Evolutionary conservation across 1,140 invertebrate species (phyloP), one percentile per base, ranked within the genome.

Genomic region (Euschistus heros): DNA sequence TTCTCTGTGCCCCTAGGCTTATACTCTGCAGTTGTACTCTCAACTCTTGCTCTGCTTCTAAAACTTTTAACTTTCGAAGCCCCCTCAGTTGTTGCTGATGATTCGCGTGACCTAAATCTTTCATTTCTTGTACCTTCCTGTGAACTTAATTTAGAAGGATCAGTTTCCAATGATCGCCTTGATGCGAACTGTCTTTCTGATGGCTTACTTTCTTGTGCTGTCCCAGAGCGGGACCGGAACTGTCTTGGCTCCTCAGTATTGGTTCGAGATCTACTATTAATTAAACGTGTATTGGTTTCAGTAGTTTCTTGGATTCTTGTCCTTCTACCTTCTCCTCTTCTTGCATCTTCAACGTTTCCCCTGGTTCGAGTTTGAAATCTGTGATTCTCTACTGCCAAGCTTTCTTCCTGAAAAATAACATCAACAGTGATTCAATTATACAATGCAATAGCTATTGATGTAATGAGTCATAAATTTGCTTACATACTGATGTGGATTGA

Each of bases 331-430:
- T 24, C 18, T 57, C 54, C 54, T 26, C 54, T 22, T 57, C 24
- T 20, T 2, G 54, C 15, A 26, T 57, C 24, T 26, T 57, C 20
- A 3, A 15, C 6, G 7, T 10, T 5, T 2, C 10, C 24, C 24
- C 54, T 57, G 5, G 18, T 7, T 57, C 54, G 10, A 18, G 54
- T 24, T 57, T 26, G 18, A 57, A 57, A 57, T 26, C 54, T 57
- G 24, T 57, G 54, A 26, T 57, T 57, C 7, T 57, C 54, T 27
- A 57, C 54, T 24, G 54, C 18, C 26, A 57, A 24, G 15, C 54
- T 57, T 26, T 57, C 54, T 26, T 57, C 54, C 54, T 57, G 14
- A 22, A 57, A 57, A 20, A 57, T 24, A 57, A 57, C 13, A 10
- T 6, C 33, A 30, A 30, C 3, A 37, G 33, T 37, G 10, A 37